Base-by-base conservation (phyloP, 2,888 invertebrate genomes). In the Xiphydria camelus region DNA sequence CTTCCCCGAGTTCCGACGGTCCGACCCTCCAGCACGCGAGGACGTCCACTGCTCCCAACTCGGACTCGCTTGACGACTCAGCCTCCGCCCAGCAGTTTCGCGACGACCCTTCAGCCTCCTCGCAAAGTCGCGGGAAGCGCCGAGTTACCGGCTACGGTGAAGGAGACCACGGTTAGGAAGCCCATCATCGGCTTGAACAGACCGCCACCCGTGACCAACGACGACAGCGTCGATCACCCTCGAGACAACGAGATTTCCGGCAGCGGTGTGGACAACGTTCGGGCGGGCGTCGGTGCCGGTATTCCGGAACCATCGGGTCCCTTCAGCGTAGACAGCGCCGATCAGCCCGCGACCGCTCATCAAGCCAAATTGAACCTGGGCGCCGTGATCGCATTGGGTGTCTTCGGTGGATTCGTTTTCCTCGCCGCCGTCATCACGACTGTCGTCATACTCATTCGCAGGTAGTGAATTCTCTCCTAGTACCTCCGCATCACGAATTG, bases 351-450 rank as follows among this genome's bases (percentile, higher is more conserved):
- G 1, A 54, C 47, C 29, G 47, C 64, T 1, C 72, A 73, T 43
- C 73, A 73, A 34, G 89, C 90, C 1, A 85, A 87, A 55, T 78
- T 93, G 15, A 92, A 91, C 75, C 78, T 91, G 45, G 91, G 91
- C 41, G 91, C 92, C 4, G 89, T 94, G 55, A 91, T 94, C 45
- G 92, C 93, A 0, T 78, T 94, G 10, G 92, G 90, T 2, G 91
- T 91, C 5, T 93, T 94, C 70, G 94, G 92, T n/a, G 91, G 88
- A 5, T 88, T 94, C 61, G 90, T 94, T 4, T 90, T 94, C 73
- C 80, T 94, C 36, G 89, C 93, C 6, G 93, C 92, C 18, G 87
- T 94, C 52, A 87, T 93, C 57, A 92, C 93, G 2, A 91, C 93
- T 4, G 87, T 93, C 54, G 88, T 94, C 47, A 89, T 94, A 47